A percentile compares a stretch with the other conserved stretches of the same genome.
phyloP scores from a whole-genome alignment of 2,113 vertebrate genomes.

The Dascyllus trimaculatus region DNA sequence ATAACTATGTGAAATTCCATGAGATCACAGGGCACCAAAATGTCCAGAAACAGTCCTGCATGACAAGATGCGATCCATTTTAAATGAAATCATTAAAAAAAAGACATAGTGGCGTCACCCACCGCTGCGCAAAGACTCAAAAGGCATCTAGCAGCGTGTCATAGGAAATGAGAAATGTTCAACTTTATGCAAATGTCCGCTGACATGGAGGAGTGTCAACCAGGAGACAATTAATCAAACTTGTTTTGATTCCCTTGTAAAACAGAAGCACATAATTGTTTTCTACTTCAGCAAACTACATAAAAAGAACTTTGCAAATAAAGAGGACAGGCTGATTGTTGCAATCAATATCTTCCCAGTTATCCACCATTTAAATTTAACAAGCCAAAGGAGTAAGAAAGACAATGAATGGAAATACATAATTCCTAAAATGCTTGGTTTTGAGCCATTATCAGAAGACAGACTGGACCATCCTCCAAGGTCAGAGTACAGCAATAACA shows the following conservation, averaged over 20 bases:
- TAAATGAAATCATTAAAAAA: no score
- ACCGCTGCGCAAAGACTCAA: no score
- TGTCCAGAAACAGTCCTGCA: no score
- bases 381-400: background rate
- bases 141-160: no score
- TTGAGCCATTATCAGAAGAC: no score
- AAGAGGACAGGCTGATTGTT: background rate
- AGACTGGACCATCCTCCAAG: background rate
- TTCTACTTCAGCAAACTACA: background rate
- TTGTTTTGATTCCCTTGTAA: background rate
- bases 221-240: slow-evolving; percentile 2
- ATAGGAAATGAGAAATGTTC: no score
- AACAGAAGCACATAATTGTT: background rate
- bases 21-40: no score
- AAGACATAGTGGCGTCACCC: no score
- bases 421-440: no score
- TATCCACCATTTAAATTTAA: background rate
- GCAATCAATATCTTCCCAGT: background rate
- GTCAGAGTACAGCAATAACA: background rate
- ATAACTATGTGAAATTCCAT: no score
- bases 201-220: background rate
- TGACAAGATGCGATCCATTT: no score
- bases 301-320: background rate
- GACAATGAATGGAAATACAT: background rate
- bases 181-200: background rate